Percentiles rank a stretch among this genome's conserved stretches.
phyloP scores from a whole-genome alignment of 2,113 vertebrate species.

The Misgurnus anguillicaudatus region DNA sequence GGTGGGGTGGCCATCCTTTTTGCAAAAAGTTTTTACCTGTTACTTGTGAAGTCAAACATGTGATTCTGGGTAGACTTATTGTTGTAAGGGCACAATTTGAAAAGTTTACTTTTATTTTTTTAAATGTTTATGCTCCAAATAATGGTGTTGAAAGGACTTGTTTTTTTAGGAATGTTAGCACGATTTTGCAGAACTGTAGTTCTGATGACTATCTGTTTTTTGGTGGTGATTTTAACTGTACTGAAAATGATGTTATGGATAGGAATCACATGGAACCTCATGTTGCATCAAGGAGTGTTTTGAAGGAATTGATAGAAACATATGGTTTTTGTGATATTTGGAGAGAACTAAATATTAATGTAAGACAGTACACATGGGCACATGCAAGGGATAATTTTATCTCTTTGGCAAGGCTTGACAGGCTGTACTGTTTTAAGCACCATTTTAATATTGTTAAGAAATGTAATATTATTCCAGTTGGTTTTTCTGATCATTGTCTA shows the following conservation, averaged over 20 bases:
- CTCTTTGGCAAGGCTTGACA: not conserved
- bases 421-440: not conserved
- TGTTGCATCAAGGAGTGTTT: not conserved
- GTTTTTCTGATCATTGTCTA: not conserved
- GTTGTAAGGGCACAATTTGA: constrained; percentile 1
- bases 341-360: not conserved
- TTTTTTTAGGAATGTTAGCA: not conserved
- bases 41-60: not conserved
- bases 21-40: not conserved
- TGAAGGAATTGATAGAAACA: not conserved
- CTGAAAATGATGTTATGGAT: not conserved
- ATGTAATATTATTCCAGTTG: not conserved
- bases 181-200: not conserved
- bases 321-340: not conserved
- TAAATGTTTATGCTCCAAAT: not conserved
- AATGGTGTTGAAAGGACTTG: not conserved
- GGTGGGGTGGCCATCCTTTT: not conserved
- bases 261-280: not conserved
- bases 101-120: not conserved
- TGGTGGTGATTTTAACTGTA: not conserved
- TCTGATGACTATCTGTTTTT: not conserved
- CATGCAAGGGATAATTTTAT: not conserved
- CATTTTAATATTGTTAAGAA: not conserved
- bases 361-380: not conserved
- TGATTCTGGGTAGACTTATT: not conserved